Conservation (phyloP, 2,888 invertebrate species). For the Caenorhabditis sp. region DNA sequence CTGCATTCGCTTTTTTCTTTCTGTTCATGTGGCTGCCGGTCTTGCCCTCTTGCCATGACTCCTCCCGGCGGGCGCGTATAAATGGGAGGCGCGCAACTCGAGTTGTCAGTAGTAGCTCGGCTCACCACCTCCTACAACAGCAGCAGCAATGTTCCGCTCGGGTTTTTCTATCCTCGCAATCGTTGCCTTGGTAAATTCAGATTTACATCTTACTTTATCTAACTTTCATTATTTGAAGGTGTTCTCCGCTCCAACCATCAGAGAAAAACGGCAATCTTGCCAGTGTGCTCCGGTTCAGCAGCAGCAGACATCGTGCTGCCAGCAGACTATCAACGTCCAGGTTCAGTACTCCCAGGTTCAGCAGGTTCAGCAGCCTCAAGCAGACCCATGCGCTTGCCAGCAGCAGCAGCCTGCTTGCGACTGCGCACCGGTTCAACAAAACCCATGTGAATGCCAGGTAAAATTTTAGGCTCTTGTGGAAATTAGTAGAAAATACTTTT, state of each 20-base stretch:
- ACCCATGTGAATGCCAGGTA: conserved; percentile 49
- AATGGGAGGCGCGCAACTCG: conserved; percentile 57
- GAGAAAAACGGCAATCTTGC: conserved; percentile 71
- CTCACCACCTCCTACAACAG: conserved; percentile 28
- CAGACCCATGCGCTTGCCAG: conserved; percentile 62
- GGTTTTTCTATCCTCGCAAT: conserved; percentile 53
- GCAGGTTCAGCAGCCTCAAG: conserved; percentile 40
- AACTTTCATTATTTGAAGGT: conserved; percentile 48
- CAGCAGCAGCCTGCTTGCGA: conserved; percentile 61
- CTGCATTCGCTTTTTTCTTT: conserved; percentile 56
- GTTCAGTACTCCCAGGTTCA: conserved; percentile 53
- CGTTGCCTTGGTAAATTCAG: conserved; percentile 51
- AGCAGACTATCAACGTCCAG: conserved; percentile 51
- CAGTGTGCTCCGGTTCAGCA: conserved; percentile 60
- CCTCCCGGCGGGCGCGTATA: conserved; percentile 63
- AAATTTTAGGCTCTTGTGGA: background rate
- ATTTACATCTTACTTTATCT: background rate
- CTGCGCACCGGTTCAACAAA: conserved; percentile 37
- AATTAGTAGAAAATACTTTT: too few species aligned
- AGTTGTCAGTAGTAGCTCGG: conserved; percentile 66
- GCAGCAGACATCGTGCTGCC: conserved; percentile 46
- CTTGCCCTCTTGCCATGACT: conserved; percentile 62
- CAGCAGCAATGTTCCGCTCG: conserved; percentile 63
- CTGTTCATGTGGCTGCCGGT: conserved; percentile 61
- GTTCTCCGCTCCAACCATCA: conserved; percentile 64